Percentiles rank a stretch among this genome's conserved stretches.
Evolutionary conservation across 2,113 vertebrate genomes (phyloP).

Genomic region (Xenus cinereus): DNA sequence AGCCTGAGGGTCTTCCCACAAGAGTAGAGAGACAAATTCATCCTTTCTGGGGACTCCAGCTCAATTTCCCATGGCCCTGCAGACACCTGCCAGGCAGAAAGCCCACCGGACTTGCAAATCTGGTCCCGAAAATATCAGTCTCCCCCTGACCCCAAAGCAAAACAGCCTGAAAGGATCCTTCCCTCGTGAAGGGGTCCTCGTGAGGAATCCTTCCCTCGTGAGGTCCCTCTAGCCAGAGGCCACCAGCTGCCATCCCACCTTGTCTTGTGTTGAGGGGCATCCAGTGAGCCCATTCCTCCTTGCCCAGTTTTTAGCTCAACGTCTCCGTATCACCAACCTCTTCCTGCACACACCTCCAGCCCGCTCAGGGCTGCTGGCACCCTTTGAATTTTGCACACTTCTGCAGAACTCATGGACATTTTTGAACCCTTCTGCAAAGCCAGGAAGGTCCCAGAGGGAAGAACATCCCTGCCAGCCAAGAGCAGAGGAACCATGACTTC

Average conservation of each 20-base stretch:
- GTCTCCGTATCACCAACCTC: neutral
- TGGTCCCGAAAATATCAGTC: neutral
- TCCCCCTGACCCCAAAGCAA: neutral
- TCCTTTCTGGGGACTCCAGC: neutral
- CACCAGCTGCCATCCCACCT: neutral
- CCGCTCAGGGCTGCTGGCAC: neutral
- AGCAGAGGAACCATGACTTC: neutral
- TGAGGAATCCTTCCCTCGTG: neutral
- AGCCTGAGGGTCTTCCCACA: neutral
- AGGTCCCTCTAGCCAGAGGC: neutral
- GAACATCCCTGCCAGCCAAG: neutral
- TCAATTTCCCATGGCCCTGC: fast-evolving
- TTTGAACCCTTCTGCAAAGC: neutral
- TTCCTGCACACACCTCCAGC: neutral
- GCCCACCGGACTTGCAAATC: neutral
- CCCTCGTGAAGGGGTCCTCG: no score
- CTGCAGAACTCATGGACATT: fast-evolving
- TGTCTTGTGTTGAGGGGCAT: neutral
- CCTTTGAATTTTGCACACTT: neutral
- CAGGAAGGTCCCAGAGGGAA: neutral
- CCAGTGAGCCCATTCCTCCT: neutral
- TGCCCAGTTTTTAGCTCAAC: neutral
- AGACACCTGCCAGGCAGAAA: neutral
- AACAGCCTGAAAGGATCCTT: neutral
- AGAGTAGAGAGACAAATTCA: neutral